Evolutionary conservation across 2,113 vertebrate genomes (phyloP).

Genomic region (Cyprinodon variegatus): DNA sequence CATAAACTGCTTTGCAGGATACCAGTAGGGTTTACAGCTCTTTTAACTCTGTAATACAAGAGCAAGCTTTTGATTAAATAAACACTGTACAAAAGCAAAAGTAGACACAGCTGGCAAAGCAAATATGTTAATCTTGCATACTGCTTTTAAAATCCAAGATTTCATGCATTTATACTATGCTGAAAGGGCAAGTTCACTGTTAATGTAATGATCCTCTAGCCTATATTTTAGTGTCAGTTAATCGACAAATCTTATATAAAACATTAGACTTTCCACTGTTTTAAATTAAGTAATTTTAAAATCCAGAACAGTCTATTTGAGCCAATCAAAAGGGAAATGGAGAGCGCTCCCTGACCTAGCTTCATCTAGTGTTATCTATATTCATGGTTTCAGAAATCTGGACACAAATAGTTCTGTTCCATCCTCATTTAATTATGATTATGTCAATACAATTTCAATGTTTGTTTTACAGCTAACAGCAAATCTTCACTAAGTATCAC

Average conservation of each 20-base stretch:
- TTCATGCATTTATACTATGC: background rate
- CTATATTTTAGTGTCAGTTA: background rate
- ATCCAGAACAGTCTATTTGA: background rate
- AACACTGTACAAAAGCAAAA: constrained; percentile 27
- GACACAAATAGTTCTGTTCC: too few species aligned
- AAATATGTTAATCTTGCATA: constrained; percentile 39
- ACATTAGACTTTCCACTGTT: background rate
- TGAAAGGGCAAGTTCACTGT: background rate
- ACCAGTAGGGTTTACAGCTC: constrained; percentile 27
- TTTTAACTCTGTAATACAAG: constrained; percentile 22
- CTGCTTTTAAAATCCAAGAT: constrained; percentile 7
- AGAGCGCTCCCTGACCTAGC: too few species aligned
- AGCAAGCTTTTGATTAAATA: constrained; percentile 32
- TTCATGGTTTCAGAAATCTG: too few species aligned
- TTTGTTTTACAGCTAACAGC: background rate
- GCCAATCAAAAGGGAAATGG: too few species aligned
- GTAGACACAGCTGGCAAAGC: constrained; percentile 37
- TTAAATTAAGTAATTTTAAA: background rate
- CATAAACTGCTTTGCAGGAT: constrained; percentile 42
- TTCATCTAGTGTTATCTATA: too few species aligned
- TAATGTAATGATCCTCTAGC: background rate
- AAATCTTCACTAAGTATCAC: too few species aligned
- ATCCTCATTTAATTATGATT: too few species aligned
- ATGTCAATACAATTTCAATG: too few species aligned
- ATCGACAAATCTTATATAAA: background rate